Base-by-base conservation (phyloP, 1,140 invertebrate species). In the Wiebesia pumilae region DNA sequence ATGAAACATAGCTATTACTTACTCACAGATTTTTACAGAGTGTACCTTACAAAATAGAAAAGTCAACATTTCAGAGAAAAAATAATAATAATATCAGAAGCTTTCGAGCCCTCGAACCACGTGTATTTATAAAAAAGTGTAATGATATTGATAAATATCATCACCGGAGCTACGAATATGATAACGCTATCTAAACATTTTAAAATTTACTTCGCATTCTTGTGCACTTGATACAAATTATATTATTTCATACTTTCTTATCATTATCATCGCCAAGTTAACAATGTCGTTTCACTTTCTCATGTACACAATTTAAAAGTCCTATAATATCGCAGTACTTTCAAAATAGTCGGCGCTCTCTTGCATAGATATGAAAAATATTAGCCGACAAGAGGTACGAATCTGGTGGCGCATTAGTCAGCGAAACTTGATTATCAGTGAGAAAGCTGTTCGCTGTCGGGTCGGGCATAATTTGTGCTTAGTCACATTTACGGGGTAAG, bases 401-500 rank as follows among this genome's bases (percentile, higher is more conserved):
- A 27, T 35, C 10, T 10, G 69, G 14, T 38, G 35, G 65, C 24
- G 16, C 38, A 73, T 73, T 73, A 73, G 14, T 9, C 3, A 33
- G 69, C 24, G 21, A 30, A 73, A 24, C 67, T 73, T 38, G 69
- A 40, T 3, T 73, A 73, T 38, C 35, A 38, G 69, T 40, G 33
- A 73, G 69, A 73, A 73, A 73, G 69, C 69, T 40, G 69, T 40
- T 73, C 6, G 35, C 35, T 73, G 69, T 40, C 69, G 24, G 10
- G 16, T 40, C 0, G 19, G 3, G 69, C 35, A 21, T 38, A 73
- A 73, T 73, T 73, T 73, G 69, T 73, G 35, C 38, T 73, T 73
- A 73, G 69, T 73, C 69, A 73, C 35, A 73, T 73, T 40, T 40
- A 73, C 14, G 69, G 35, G 14, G 69, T 73, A 73, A 73, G 69